Evolutionary conservation across 2,113 vertebrate genomes (phyloP), one percentile per base, ranked within the genome.

Genomic region (Laticauda laticaudata): DNA sequence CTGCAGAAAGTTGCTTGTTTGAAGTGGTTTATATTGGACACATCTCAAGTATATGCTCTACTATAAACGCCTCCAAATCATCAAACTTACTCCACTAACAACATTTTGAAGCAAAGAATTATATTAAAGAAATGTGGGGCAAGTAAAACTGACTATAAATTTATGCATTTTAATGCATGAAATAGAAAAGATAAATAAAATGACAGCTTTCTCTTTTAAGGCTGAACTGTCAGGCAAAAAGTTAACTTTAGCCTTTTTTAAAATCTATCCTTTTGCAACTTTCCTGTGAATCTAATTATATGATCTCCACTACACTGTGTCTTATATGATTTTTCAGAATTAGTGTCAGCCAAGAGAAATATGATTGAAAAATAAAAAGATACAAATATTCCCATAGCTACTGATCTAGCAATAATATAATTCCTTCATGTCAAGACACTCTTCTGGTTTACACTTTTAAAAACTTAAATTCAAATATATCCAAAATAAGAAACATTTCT

Each of bases 11-110:
- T 21, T 93, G 90, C 9, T 97, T 96, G 96, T 93, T 81, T 94
- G 94, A 96, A 95, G 93, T 93, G 94, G 91, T 97, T 97, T 97
- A 95, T 92, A 88, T 93, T 97, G 96, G 96, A 95, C 39, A 91
- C 81, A 93, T 94, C 94, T 94, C 94, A 96, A 96, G 92, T 97
- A 92, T 94, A 93, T 96, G 90, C 87, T 96, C 96, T 95, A 95
- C 34, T 96, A 85, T 93, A 96, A 96, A 93, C 88, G 5, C 54
- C 95, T 96, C 94, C 92, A 95, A 96, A 96, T 96, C 94, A 96
- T 95, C 96, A 94, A 93, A 92, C 95, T 96, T 95, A 57, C 94
- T 96, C 11, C 93, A 87, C 96, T 90, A 95, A 89, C 53, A 95
- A 93, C 39, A 93, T 26, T 45, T 48, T 88, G 61, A 18, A 64